Percentiles rank a stretch among this genome's conserved stretches.
Conservation (phyloP, 2,797 vertebrate genomes). For the Sebastes minor region DNA sequence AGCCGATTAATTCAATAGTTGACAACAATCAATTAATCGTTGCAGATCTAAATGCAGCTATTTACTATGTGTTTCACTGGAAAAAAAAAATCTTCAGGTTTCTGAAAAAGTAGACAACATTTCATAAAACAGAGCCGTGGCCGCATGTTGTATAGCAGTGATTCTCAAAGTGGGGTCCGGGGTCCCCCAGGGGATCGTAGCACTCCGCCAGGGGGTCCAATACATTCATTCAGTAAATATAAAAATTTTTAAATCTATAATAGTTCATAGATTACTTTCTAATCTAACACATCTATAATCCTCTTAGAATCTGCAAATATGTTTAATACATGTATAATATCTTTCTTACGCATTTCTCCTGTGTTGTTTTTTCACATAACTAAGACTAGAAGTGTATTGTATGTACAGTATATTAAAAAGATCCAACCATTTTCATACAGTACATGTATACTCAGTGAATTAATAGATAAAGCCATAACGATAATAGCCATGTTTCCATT, state of each 20-base stretch:
- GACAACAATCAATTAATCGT: too few relatives aligned
- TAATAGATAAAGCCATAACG: constrained; percentile 1
- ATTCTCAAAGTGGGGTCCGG: too few relatives aligned
- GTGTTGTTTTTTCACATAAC: background rate
- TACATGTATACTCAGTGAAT: background rate
- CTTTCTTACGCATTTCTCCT: background rate
- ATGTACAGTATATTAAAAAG: background rate
- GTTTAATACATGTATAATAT: background rate
- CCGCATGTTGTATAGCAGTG: background rate
- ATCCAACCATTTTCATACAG: background rate
- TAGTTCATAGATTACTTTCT: too few relatives aligned
- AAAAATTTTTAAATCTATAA: background rate
- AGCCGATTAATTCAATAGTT: too few relatives aligned
- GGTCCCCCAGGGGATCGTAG: too few relatives aligned
- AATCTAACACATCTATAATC: too few relatives aligned
- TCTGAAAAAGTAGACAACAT: background rate
- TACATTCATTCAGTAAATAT: background rate
- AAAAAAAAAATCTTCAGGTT: background rate
- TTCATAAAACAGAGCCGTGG: background rate
- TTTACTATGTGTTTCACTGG: too few relatives aligned
- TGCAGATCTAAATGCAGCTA: too few relatives aligned
- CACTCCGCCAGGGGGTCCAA: too few relatives aligned
- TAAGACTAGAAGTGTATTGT: too few relatives aligned
- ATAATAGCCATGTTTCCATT: background rate
- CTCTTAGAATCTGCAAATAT: background rate